Conservation (phyloP, 2,113 vertebrate species). For the Cathartes aura region DNA sequence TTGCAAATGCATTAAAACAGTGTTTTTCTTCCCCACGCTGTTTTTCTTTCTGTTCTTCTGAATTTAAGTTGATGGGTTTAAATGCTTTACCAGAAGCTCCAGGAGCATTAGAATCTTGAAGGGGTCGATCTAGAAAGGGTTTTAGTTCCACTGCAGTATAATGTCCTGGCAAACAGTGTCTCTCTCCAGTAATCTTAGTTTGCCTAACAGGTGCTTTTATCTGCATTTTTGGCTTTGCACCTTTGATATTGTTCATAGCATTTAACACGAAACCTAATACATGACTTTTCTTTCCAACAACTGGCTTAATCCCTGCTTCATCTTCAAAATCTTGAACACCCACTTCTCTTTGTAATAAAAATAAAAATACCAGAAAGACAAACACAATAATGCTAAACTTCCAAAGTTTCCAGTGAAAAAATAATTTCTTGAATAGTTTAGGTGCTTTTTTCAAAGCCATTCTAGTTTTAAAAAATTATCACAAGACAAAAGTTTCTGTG, state of each 20-base stretch:
- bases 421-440: conserved; percentile 78
- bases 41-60: conserved; percentile 90
- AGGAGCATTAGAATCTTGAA: conserved; percentile 87
- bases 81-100: conserved; percentile 93
- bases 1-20: conserved; percentile 96
- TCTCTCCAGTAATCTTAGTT: conserved; percentile 68
- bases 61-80: conserved; percentile 81
- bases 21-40: conserved; percentile 91
- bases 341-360: conserved; percentile 97
- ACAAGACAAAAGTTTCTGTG: conserved; percentile 9
- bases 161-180: conserved; percentile 85
- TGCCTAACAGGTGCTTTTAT: conserved; percentile 90
- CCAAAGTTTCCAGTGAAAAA: conserved; percentile 80
- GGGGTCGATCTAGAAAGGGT: conserved; percentile 86
- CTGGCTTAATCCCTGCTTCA: conserved; percentile 84
- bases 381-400: conserved; percentile 85
- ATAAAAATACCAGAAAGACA: conserved; percentile 90
- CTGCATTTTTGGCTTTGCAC: conserved; percentile 95
- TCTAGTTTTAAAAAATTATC: conserved; percentile 64
- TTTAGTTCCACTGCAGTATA: conserved; percentile 90
- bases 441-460: conserved; percentile 85
- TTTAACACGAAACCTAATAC: conserved; percentile 91
- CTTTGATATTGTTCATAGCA: conserved; percentile 94
- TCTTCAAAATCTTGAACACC: conserved; percentile 83
- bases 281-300: conserved; percentile 84